Evolutionary conservation across 2,113 vertebrate species (phyloP).

Genomic region (Chunga burmeisteri): DNA sequence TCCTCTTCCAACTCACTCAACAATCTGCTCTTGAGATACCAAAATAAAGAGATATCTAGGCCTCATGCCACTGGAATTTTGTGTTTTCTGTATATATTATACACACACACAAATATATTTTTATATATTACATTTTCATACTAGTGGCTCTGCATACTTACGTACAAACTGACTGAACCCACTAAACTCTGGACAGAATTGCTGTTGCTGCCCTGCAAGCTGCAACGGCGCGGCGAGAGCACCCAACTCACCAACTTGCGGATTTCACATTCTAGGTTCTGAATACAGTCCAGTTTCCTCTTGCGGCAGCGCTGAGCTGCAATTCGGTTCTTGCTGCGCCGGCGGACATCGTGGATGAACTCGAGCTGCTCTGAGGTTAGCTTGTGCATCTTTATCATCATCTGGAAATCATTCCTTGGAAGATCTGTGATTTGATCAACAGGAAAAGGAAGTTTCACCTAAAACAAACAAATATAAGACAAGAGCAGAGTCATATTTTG

Average conservation of each 20-base stretch:
- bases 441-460: conserved; percentile 99
- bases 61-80: not conserved
- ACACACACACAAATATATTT: not conserved
- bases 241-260: conserved; percentile 85
- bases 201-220: not conserved
- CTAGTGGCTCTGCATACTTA: not conserved
- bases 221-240: fast-evolving
- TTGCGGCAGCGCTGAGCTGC: conserved; percentile 98
- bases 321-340: conserved; percentile 98
- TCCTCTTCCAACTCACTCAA: not conserved
- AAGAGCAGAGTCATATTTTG: conserved; percentile 1
- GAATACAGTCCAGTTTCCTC: conserved; percentile 98
- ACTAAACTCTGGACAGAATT: not conserved
- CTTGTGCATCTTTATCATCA: conserved; percentile 99
- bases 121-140: not conserved
- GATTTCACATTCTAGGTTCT: conserved; percentile 99
- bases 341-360: conserved; percentile 95
- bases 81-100: not conserved
- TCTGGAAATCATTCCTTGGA: conserved; percentile 99
- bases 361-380: conserved; percentile 97
- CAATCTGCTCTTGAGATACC: not conserved
- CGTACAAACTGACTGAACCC: not conserved
- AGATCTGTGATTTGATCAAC: conserved; percentile 99
- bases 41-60: not conserved
- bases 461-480: conserved; percentile 54